Conservation (phyloP, 92 coral and sea anemone species). For the Galaxea fascicularis region DNA sequence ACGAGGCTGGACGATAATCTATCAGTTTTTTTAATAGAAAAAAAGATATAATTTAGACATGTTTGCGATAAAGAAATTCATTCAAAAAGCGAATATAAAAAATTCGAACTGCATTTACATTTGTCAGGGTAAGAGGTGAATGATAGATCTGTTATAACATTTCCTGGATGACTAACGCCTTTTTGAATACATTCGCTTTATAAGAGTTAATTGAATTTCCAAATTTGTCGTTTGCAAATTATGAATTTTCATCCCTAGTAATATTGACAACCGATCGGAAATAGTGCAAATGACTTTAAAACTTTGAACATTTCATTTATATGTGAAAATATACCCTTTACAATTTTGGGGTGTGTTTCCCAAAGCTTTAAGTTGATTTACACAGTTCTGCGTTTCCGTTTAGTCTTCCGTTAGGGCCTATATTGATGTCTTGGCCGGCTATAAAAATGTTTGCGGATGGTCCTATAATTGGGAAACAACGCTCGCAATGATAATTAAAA, state of each 20-base stretch:
- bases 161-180: slow-evolving; percentile 29
- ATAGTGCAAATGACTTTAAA: neutral
- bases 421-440: neutral
- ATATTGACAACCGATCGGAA: slow-evolving; percentile 1
- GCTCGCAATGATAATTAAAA: neutral
- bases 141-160: neutral
- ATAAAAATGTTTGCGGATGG: slow-evolving; percentile 33
- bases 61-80: slow-evolving; percentile 10
- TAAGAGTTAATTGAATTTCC: slow-evolving; percentile 26
- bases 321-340: neutral
- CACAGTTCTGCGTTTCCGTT: slow-evolving; percentile 2
- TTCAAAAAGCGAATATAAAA: neutral
- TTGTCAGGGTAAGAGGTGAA: neutral
- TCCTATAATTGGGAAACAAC: slow-evolving; percentile 20
- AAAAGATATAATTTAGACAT: neutral
- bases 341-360: slow-evolving; percentile 17
- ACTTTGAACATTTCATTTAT: neutral
- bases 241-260: neutral
- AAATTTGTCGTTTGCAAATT: slow-evolving; percentile 23
- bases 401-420: slow-evolving; percentile 21
- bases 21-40: no score
- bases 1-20: no score
- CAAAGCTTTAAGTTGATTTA: slow-evolving; percentile 15
- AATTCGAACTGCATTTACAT: slow-evolving; percentile 5
- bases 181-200: slow-evolving; percentile 29